Evolutionary conservation across 2,797 vertebrate species (phyloP), one percentile per base, ranked within the genome.

Genomic region (Mus caroli): DNA sequence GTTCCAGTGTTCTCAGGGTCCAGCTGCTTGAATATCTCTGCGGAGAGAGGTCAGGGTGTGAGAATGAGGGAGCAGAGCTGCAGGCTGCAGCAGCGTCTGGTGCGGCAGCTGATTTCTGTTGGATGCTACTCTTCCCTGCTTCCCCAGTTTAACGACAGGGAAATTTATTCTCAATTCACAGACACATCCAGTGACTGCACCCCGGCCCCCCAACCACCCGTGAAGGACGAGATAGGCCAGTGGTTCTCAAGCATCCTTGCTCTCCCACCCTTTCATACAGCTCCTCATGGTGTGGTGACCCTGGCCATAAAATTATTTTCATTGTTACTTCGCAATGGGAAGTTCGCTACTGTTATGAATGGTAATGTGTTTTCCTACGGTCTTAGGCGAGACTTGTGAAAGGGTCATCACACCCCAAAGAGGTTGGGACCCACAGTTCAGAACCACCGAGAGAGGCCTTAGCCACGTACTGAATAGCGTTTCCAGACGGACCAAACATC

Each of bases 401-500:
- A 76, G 24, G 73, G 73, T 28, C 11, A 6, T 28, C 46, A 26
- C 28, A 15, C 5, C 40, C 37, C 71, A 43, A 6, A 76, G 40
- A 43, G 6, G 24, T 7, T 43, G 12, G 22, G 24, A 76, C 40
- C 40, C 73, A 76, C 24, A 76, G 73, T 46, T 76, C 40, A 76
- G 73, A 76, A 46, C 75, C 75, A 46, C 75, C 1, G 13, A 76
- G 75, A 46, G 75, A 76, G 43, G n/a, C 60, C 77, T 56, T 82
- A 3, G 17, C 6, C 93, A 99, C 99, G 98, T 97, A 99, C 99
- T 99, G 97, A 99, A 99, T 97, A 99, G 98, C 4, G 98, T 98
- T 98, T 99, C 99, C 86, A 99, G 98, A 1, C 99, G 99, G 54
- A 99, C 96, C 97, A 99, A 87, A 88, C 99, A 99, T 62, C 98